Conservation (phyloP, 2,797 vertebrate genomes). For the Mionectes olivaceus region DNA sequence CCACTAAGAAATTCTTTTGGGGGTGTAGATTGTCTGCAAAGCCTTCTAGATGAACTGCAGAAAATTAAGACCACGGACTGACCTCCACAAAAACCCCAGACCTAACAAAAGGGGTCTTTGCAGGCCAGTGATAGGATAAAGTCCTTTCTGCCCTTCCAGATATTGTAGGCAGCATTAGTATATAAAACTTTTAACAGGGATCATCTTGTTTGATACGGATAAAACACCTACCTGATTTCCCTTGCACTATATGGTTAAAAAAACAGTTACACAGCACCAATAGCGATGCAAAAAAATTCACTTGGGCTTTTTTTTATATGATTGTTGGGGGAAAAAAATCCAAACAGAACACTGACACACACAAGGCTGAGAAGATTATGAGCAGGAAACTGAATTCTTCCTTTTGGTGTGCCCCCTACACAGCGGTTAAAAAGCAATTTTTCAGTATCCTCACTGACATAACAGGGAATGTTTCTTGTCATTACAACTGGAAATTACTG, state of each 20-base stretch:
- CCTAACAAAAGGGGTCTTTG: not conserved
- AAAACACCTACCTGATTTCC: not conserved
- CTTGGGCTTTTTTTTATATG: not conserved
- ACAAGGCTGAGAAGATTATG: not conserved
- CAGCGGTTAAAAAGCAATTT: not conserved
- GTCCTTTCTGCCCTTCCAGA: not conserved
- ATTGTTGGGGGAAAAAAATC: not conserved
- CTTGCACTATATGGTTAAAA: not conserved
- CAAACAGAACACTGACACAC: not conserved
- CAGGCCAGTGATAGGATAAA: not conserved
- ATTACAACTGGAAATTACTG: not conserved
- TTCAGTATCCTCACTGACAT: not conserved
- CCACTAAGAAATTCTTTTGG: not conserved
- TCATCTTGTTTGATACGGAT: not conserved
- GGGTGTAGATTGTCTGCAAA: not conserved
- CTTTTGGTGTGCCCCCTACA: not conserved
- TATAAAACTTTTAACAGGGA: not conserved
- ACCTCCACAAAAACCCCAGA: rapidly evolving
- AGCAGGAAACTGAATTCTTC: not conserved
- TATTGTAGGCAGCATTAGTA: not conserved
- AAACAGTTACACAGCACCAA: not conserved
- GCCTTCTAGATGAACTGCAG: not conserved
- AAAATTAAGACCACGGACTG: not conserved
- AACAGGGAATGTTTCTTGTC: not conserved
- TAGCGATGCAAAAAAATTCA: not conserved